Evolutionary conservation across 2,797 vertebrate species (phyloP).

Genomic region (Threskiornis aethiopicus): DNA sequence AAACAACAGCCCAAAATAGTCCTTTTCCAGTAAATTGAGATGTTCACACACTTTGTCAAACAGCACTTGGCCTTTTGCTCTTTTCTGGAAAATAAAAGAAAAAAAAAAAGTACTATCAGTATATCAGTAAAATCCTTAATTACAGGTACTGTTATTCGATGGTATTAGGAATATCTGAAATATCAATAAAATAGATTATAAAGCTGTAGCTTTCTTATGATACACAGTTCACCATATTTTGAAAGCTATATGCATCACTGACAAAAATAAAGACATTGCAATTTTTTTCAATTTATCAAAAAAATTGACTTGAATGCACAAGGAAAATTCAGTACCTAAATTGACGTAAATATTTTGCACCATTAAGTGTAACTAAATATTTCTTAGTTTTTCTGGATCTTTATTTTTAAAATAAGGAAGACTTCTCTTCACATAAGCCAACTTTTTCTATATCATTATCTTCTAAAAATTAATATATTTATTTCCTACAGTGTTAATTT

Average conservation of each 20-base stretch:
- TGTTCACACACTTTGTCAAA: conserved; percentile 93
- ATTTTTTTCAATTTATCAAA: background rate
- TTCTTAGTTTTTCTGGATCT: background rate
- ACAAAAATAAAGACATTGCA: background rate
- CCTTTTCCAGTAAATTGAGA: conserved; percentile 95
- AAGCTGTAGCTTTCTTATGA: background rate
- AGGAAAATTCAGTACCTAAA: background rate
- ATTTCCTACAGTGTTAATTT: background rate
- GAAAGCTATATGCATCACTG: background rate
- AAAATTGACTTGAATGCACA: background rate
- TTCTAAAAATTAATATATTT: background rate
- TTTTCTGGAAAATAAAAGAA: conserved; percentile 80
- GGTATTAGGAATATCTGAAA: background rate
- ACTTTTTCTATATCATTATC: background rate
- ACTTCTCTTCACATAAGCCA: background rate
- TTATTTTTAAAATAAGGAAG: background rate
- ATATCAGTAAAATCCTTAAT: background rate
- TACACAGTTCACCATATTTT: background rate
- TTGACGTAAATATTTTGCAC: background rate
- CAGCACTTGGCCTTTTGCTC: conserved; percentile 88
- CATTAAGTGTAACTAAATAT: background rate
- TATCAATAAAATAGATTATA: background rate
- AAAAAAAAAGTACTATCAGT: background rate
- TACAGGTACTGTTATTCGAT: background rate
- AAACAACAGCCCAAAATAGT: conserved; percentile 92